Evolutionary conservation across 2,888 invertebrate species (phyloP), one percentile per base, ranked within the genome.

Genomic region (Drosophila falleni): DNA sequence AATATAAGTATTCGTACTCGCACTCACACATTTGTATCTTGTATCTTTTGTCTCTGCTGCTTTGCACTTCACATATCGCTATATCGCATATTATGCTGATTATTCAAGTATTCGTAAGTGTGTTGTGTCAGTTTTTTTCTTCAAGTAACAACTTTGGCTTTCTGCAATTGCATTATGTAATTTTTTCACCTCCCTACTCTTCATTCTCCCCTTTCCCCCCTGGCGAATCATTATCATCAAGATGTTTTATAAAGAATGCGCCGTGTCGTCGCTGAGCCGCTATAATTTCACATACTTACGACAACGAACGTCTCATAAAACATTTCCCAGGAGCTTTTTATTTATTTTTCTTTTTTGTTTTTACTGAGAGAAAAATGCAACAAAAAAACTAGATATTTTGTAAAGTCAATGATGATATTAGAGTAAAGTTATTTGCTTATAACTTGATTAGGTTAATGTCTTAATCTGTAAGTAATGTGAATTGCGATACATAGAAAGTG

Each of bases 61-160:
- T 56, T 35, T 46, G 60, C 65, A 58, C 62, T 69, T 68, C 54
- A 60, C 60, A 62, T 67, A 68, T 82, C 68, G 67, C 59, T 79
- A 67, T 79, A 74, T 83, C 51, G 78, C 80, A 66, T 72, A 87
- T 85, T 72, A 84, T 84, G 87, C 87, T 83, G 89, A 83, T 87
- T 83, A 87, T 88, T 87, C 89, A 83, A 74, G 78, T 80, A 75
- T 75, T 75, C 42, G 80, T 44, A 58, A 70, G 79, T 65, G 55
- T 81, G 87, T 78, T 84, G 81, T 81, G 85, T 78, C 85, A 81
- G 85, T 81, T 77, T 79, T 64, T 44, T 19, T 41, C 51, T 19
- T 42, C 51, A 41, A 55, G 44, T 35, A 64, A 63, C 67, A 83
- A 63, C 67, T 66, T 65, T 61, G 63, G 54, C 71, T 76, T 63